Conservation (phyloP, 2,888 invertebrate species). For the Orthosia cruda region DNA sequence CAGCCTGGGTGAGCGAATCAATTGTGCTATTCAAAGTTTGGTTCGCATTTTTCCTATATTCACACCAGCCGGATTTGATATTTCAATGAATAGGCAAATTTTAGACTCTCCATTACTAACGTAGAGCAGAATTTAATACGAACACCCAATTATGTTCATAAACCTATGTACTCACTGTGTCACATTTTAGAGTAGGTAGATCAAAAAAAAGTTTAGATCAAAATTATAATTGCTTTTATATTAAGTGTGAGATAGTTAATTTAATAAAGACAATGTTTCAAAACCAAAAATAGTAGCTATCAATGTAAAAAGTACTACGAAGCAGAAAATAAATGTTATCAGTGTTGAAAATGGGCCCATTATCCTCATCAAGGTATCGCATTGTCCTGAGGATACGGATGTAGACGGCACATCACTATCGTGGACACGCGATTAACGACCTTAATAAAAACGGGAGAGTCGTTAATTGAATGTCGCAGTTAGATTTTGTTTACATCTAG, state of each 20-base stretch:
- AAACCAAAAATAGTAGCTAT: conserved; percentile 13
- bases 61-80: conserved; percentile 20
- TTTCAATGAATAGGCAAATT: conserved; percentile 51
- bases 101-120: conserved; percentile 11
- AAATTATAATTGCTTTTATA: conserved; percentile 41
- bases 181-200: neutral
- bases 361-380: conserved; percentile 35
- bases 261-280: conserved; percentile 5
- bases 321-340: conserved; percentile 2
- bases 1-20: conserved; percentile 38
- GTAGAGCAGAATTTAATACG: conserved; percentile 30
- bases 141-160: conserved; percentile 15
- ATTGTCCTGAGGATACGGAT: conserved; percentile 30
- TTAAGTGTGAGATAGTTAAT: neutral
- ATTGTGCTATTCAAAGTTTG: conserved; percentile 55
- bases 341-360: conserved; percentile 24
- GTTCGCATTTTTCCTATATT: conserved; percentile 45
- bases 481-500: conserved; percentile 22
- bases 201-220: conserved; percentile 31
- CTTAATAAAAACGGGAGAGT: conserved; percentile 38
- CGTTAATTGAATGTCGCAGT: conserved; percentile 26
- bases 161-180: conserved; percentile 5
- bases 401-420: conserved; percentile 1
- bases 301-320: neutral
- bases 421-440: conserved; percentile 47